Percentiles rank a stretch among this genome's conserved stretches.
phyloP scores from a whole-genome alignment of 1,140 invertebrate genomes.

The Nixonia krombeini region DNA sequence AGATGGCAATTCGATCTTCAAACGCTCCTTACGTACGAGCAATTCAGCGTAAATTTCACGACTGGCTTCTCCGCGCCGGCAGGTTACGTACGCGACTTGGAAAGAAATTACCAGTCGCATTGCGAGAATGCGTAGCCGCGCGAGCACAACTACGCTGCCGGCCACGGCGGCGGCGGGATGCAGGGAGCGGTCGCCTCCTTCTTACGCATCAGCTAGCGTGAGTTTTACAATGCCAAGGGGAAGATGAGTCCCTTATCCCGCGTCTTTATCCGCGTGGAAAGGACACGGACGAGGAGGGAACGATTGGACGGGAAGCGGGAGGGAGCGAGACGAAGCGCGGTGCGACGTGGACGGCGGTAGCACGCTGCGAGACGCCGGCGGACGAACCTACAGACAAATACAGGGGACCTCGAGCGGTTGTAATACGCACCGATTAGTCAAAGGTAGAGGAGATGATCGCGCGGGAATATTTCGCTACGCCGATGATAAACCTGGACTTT shows the following conservation, averaged over 20 bases:
- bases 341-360: too few relatives aligned
- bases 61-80: too few relatives aligned
- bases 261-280: slow-evolving; percentile 25
- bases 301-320: background rate
- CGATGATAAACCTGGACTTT: too few relatives aligned
- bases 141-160: slow-evolving; percentile 5
- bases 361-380: too few relatives aligned
- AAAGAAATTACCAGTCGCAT: slow-evolving; percentile 41
- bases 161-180: too few relatives aligned
- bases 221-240: slow-evolving; percentile 27
- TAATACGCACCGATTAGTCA: too few relatives aligned
- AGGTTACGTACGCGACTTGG: slow-evolving; percentile 40
- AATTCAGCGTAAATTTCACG: slow-evolving; percentile 60
- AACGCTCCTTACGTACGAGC: slow-evolving; percentile 41
- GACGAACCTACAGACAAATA: too few relatives aligned
- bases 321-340: slow-evolving; percentile 2
- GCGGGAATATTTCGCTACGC: too few relatives aligned
- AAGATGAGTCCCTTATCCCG: slow-evolving; percentile 21
- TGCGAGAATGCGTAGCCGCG: slow-evolving; percentile 26
- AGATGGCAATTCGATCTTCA: slow-evolving; percentile 36
- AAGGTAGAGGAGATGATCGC: too few relatives aligned
- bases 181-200: slow-evolving; percentile 3
- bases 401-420: too few relatives aligned
- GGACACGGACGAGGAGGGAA: too few relatives aligned
- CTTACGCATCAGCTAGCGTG: slow-evolving; percentile 15